Conservation (phyloP, 2,113 vertebrate genomes). For the Gadus chalcogrammus region DNA sequence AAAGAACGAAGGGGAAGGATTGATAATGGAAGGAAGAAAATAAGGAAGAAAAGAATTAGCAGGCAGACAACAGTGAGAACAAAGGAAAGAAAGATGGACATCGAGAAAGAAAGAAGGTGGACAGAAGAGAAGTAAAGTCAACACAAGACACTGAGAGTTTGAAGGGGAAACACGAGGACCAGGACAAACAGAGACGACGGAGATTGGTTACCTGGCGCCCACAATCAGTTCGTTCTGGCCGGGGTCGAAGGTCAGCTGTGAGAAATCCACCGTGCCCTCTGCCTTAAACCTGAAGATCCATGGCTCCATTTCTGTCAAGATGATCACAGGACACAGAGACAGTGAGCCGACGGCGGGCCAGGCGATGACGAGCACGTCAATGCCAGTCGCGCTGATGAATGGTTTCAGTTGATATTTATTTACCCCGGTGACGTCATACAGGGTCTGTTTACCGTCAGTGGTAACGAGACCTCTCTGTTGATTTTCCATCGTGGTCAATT, state of each 20-base stretch:
- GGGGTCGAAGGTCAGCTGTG: slow-evolving; percentile 93
- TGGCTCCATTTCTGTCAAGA: slow-evolving; percentile 87
- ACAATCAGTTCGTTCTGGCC: slow-evolving; percentile 94
- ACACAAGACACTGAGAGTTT: no score
- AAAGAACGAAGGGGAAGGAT: no score
- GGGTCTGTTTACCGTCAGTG: no score
- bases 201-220: slow-evolving; percentile 86
- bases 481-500: no score
- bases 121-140: not conserved
- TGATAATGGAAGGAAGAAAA: no score
- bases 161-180: not conserved
- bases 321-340: slow-evolving; percentile 43
- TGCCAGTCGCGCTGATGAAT: not conserved
- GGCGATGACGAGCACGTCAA: slow-evolving; percentile 9
- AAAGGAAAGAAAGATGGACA: not conserved
- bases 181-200: not conserved
- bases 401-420: no score
- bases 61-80: no score
- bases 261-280: slow-evolving; percentile 93
- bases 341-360: slow-evolving; percentile 1
- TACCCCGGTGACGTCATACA: no score
- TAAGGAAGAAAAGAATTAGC: no score
- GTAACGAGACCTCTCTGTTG: no score
- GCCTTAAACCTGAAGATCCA: slow-evolving; percentile 91
- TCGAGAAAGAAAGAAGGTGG: not conserved